Evolutionary conservation across 2,797 vertebrate species (phyloP), one percentile per base, ranked within the genome.

Genomic region (Acanthurus lineatus): DNA sequence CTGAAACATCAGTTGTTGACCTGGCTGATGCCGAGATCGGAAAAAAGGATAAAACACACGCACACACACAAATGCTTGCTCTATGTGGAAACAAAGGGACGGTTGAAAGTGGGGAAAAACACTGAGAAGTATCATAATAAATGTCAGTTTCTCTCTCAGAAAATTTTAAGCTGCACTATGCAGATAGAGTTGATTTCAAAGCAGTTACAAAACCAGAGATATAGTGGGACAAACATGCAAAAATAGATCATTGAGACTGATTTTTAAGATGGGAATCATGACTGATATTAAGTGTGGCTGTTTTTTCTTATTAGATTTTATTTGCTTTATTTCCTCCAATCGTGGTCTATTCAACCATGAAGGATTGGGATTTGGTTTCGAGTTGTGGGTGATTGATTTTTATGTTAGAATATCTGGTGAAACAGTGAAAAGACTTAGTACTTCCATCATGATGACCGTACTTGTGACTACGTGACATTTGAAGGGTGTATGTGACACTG

Each of bases 51-150:
- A 80, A 81, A 86, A 70, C 16, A 1, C 59, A 60, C 22, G 47
- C 54, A 59, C 35, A 49, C 54, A 51, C 20, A 40, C 70, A 69
- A 17, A 56, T 25, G 16, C 42, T 61, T 22, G 48, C 17, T 77
- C 56, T 81, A 40, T 76, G 77, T 89, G 91, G 90, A 92, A 93
- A 93, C 79, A 78, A 81, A 54, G 51, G 79, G 81, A 88, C 82
- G 61, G 85, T 84, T 84, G 32, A 86, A 88, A 84, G 80, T 67
- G 86, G 83, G 85, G 83, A 64, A 77, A 89, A 82, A 87, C 67
- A 54, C 54, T 61, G 49, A 79, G 69, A 88, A 49, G 59, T 60
- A 64, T 77, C 60, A 68, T 45, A 54, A 73, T 52, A 87, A 86
- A 86, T 79, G 67, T 81, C 63, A 80, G 40, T 74, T 82, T 85